Base-by-base conservation (phyloP, 2,888 invertebrate species). In the Junonia oenone region DNA sequence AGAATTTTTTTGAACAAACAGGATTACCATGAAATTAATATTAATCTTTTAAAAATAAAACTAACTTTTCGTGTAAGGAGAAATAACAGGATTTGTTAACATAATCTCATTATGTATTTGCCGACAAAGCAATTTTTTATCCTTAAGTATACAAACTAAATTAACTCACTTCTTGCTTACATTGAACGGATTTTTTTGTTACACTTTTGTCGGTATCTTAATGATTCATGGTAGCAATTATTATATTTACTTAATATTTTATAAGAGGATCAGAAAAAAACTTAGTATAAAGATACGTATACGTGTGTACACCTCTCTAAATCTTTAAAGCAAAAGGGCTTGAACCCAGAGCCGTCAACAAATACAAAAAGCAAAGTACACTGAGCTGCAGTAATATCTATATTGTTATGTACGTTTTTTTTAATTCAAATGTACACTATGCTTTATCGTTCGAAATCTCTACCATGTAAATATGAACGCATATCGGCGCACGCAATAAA, bases 401-500 rank as follows among this genome's bases (percentile, higher is more conserved):
- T 22, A 22, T 22, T 22, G 22, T 22, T 22, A 3, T 22, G 5
- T 22, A 6, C 3, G 17, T 19, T 11, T 15, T 37, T 40, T 40
- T 40, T 40, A 40, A 38, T 40, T 40, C 38, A 11, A n/a, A 19
- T 19, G 19, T 40, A 11, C 1, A 19, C 19, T 19, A 2, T 1
- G 38, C 11, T 40, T 40, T 9, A 40, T 38, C 38, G 11, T 40
- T 40, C 38, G 38, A 40, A 40, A 40, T 40, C 38, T 40, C 19
- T 2, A 4, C 8, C 13, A 43, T 43, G 43, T 26, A 43, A 43
- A 43, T 43, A 43, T 43, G 26, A 13, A 43, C 43, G 43, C 22
- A 43, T 43, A 22, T 22, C 26, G 33, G 53, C 53, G 45, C 58
- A 59, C 61, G 49, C 54, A 54, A 51, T 46, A 19, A 40, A 51